A percentile compares a stretch with the other conserved stretches of the same genome.
Conservation (phyloP, 2,113 vertebrate genomes). For the Limnothrissa miodon region DNA sequence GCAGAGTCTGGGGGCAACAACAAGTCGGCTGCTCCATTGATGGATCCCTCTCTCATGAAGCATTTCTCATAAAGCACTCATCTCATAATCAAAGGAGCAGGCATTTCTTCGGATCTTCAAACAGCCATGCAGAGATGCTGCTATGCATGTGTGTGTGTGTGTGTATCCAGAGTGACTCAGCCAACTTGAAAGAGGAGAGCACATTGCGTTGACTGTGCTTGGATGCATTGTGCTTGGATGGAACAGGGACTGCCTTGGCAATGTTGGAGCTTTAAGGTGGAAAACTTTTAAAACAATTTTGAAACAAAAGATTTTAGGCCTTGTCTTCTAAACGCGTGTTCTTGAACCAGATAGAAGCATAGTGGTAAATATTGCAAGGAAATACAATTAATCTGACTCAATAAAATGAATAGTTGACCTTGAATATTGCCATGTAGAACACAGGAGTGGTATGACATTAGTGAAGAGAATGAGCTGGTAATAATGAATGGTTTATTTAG, state of each 20-base stretch:
- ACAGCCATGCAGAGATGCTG: conserved; percentile 41
- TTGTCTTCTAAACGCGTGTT: no score
- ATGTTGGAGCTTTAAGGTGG: background rate
- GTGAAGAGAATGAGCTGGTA: no score
- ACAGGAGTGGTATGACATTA: no score
- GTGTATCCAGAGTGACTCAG: conserved; percentile 6
- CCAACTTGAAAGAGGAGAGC: background rate
- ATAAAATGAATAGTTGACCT: no score
- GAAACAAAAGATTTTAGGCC: no score
- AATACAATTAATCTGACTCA: no score
- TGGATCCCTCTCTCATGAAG: background rate
- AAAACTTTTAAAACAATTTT: no score
- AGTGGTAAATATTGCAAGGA: no score
- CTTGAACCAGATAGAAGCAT: no score
- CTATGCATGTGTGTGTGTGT: conserved; percentile 36
- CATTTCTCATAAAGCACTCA: background rate
- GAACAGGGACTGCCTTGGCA: background rate
- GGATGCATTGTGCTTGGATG: background rate
- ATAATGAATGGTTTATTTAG: no score
- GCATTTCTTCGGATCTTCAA: conserved; percentile 26
- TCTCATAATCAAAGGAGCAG: background rate
- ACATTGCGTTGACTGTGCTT: background rate
- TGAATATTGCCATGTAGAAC: no score
- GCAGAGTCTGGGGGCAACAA: background rate
- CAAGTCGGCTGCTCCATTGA: background rate